phyloP scores from a whole-genome alignment of 1,140 invertebrate genomes.

The Drosophila burlai region DNA sequence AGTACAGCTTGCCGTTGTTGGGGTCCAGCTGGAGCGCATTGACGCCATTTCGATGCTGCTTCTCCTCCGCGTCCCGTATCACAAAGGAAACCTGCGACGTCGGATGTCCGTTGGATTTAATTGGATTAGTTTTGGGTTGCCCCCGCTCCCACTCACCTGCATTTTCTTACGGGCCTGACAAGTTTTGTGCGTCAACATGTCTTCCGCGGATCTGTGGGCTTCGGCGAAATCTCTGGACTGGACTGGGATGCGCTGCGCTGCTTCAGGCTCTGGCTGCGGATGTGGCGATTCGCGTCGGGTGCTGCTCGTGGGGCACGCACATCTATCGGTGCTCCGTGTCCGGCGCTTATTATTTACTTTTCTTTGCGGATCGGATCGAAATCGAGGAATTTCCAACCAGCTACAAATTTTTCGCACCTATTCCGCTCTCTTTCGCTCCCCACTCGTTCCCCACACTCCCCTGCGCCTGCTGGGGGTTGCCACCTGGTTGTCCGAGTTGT shows the following conservation, averaged over 20 bases:
- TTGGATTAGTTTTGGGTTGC: slow-evolving; percentile 22
- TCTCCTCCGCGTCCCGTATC: slow-evolving; percentile 98
- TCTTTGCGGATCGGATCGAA: slow-evolving; percentile 44
- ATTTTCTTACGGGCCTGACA: slow-evolving; percentile 89
- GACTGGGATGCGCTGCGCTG: slow-evolving; percentile 31
- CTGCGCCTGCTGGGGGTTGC: slow-evolving; percentile 31
- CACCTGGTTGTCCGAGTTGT: slow-evolving; percentile 25
- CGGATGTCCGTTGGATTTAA: slow-evolving; percentile 21
- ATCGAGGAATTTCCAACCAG: slow-evolving; percentile 37
- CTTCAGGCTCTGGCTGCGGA: slow-evolving; percentile 18
- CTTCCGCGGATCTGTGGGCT: slow-evolving; percentile 44
- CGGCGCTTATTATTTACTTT: slow-evolving; percentile 36
- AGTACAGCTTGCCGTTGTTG: slow-evolving; percentile 94
- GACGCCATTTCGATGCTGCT: slow-evolving; percentile 96
- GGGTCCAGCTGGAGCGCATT: slow-evolving; percentile 98
- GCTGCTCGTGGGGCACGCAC: slow-evolving; percentile 30
- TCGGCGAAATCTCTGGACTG: slow-evolving; percentile 41
- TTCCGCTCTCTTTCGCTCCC: slow-evolving; percentile 46
- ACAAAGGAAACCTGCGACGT: slow-evolving; percentile 96
- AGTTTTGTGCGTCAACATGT: slow-evolving; percentile 85
- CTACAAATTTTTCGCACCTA: slow-evolving; percentile 52
- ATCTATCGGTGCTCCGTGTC: slow-evolving; percentile 21
- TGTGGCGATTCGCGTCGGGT: slow-evolving; percentile 23
- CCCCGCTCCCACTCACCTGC: slow-evolving; percentile 86
- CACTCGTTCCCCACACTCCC: slow-evolving; percentile 29